phyloP scores from a whole-genome alignment of 2,888 invertebrate species.

The Bibio marci region DNA sequence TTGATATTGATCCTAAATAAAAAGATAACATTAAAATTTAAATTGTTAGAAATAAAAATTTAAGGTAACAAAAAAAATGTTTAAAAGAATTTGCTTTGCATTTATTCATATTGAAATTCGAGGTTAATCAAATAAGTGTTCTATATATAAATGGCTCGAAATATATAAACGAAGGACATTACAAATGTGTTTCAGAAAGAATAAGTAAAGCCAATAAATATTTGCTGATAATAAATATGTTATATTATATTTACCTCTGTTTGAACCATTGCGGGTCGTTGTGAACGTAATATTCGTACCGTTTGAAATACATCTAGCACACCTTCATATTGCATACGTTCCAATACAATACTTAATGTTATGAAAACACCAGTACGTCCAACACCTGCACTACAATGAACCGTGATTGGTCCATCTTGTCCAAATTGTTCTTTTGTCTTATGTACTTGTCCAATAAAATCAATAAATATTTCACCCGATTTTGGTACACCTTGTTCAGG shows the following conservation, averaged over 20 bases:
- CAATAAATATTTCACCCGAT: slow-evolving; percentile 96
- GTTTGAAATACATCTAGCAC: slow-evolving; percentile 99
- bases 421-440: slow-evolving; percentile 99
- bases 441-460: slow-evolving; percentile 98
- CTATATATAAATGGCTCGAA: too few relatives aligned
- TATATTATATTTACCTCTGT: slow-evolving; percentile 84
- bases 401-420: slow-evolving; percentile 97
- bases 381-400: slow-evolving; percentile 97
- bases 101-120: too few relatives aligned
- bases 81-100: not conserved
- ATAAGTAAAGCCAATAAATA: too few relatives aligned
- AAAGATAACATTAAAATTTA: too few relatives aligned
- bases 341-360: slow-evolving; percentile 90
- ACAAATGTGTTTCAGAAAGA: too few relatives aligned
- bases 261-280: slow-evolving; percentile 98
- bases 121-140: too few relatives aligned
- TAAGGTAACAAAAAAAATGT: not conserved
- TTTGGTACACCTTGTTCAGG: slow-evolving; percentile 95
- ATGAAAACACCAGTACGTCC: slow-evolving; percentile 98
- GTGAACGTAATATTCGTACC: slow-evolving; percentile 92
- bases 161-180: too few relatives aligned
- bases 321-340: slow-evolving; percentile 97
- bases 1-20: slow-evolving; percentile 88
- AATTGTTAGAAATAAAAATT: too few relatives aligned
- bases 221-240: too few relatives aligned